Conservation (phyloP, 2,797 vertebrate species). For the Danio jaintianensis region DNA sequence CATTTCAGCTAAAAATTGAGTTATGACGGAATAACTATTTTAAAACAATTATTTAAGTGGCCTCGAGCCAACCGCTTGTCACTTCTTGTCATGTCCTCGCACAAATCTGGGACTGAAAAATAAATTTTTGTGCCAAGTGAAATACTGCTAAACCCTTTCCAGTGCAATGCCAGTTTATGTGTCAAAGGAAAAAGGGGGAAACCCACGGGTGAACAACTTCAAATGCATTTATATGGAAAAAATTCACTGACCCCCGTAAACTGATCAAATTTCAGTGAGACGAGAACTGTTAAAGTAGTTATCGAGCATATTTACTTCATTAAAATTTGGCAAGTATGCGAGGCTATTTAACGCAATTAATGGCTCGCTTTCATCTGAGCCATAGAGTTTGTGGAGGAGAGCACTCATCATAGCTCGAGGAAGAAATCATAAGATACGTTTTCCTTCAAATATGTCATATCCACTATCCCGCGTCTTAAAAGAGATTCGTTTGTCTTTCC, state of each 20-base stretch:
- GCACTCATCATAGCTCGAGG: conserved; percentile 41
- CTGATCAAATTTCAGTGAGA: conserved; percentile 59
- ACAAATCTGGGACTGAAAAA: conserved; percentile 50
- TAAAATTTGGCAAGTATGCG: conserved; percentile 45
- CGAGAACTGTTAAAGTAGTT: conserved; percentile 60
- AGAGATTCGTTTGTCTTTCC: not conserved
- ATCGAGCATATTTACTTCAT: conserved; percentile 55
- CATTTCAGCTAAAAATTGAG: not conserved
- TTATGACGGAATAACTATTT: not conserved
- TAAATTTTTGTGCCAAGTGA: conserved; percentile 59
- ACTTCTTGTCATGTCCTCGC: conserved; percentile 25
- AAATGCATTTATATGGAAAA: conserved; percentile 61
- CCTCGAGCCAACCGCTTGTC: conserved; percentile 23
- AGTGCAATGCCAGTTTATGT: conserved; percentile 69
- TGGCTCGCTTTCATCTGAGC: conserved; percentile 36
- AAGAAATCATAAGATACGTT: not conserved
- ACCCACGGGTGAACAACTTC: conserved; percentile 68
- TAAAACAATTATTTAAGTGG: conserved; percentile 21
- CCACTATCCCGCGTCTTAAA: not conserved
- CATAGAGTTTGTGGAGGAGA: conserved; percentile 25
- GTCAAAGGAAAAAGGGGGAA: conserved; percentile 67
- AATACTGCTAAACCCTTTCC: conserved; percentile 61
- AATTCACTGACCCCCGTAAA: conserved; percentile 62
- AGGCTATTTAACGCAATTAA: conserved; percentile 46
- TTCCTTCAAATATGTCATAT: not conserved